These are phyloP conservation scores for Limnephilus marmoratus DNA, from an alignment of 2,888 invertebrate species.

Conservation along the genomic window DNA sequence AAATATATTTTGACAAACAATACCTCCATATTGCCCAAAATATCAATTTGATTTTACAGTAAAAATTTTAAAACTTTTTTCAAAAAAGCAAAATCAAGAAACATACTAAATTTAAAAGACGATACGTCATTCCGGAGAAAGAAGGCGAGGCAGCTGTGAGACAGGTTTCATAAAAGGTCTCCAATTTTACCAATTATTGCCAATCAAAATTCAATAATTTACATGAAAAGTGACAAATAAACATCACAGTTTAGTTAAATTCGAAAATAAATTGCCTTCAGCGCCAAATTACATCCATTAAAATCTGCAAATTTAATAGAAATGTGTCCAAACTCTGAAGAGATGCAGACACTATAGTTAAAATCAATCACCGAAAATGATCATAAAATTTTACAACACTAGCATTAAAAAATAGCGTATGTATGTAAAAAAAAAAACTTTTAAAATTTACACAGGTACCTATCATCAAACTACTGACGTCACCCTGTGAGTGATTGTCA, in stretches of 20 bases:
- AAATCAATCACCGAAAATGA: not conserved
- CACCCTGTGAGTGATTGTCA: too few species aligned
- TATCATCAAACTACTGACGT: too few species aligned
- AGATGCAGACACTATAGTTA: not conserved
- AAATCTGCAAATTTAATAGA: not conserved
- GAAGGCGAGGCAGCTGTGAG: not conserved
- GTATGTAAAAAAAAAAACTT: too few species aligned
- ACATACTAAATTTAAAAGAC: too few species aligned
- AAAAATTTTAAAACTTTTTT: too few species aligned
- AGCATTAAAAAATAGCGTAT: too few species aligned
- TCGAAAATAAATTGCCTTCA: not conserved
- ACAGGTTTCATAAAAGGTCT: not conserved
- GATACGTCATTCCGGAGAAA: not conserved
- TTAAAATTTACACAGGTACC: too few species aligned
- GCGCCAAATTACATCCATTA: not conserved
- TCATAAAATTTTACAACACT: not conserved
- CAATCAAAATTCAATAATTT: not conserved
- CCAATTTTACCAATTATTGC: not conserved
- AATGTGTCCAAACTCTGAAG: not conserved
- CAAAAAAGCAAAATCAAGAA: too few species aligned
- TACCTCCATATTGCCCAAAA: too few species aligned
- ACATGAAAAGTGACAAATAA: not conserved
- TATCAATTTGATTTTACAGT: too few species aligned
- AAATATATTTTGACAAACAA: too few species aligned
- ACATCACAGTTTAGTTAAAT: not conserved